Percentiles rank a stretch among this genome's conserved stretches.
These are phyloP conservation scores for Ornithoptera alexandrae DNA, from an alignment of 2,888 invertebrate species.

Conservation along the genomic window DNA sequence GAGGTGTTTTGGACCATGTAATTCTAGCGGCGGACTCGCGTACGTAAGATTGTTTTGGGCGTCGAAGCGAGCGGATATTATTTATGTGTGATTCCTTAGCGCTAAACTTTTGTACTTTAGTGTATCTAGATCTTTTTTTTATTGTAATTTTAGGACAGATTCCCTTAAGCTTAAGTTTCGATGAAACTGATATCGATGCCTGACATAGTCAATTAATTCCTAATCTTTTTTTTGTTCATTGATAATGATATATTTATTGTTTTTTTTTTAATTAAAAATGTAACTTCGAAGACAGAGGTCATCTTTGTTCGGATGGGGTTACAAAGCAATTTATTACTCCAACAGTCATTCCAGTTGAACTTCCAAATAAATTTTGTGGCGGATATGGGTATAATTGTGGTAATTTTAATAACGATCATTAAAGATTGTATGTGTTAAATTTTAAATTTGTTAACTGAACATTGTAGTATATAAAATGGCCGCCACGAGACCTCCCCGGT, in stretches of 20 bases:
- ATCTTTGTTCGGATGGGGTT: constrained; percentile 45
- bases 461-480: constrained; percentile 9
- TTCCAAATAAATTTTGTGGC: constrained; percentile 50
- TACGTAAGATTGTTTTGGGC: constrained; percentile 70
- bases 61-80: constrained; percentile 67
- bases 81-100: constrained; percentile 78
- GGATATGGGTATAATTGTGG: constrained; percentile 4
- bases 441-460: constrained; percentile 4
- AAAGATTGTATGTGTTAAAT: neutral
- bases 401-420: too few species aligned
- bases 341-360: constrained; percentile 68
- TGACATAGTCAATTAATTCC: constrained; percentile 32
- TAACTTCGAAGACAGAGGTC: constrained; percentile 47
- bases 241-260: constrained; percentile 36
- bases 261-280: constrained; percentile 34
- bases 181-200: constrained; percentile 45
- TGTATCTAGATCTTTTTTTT: constrained; percentile 55
- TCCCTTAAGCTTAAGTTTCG: constrained; percentile 38
- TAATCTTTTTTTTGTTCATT: constrained; percentile 34
- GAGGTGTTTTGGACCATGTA: constrained; percentile 59
- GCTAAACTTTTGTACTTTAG: constrained; percentile 58
- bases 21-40: constrained; percentile 52
- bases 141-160: constrained; percentile 33
- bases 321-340: constrained; percentile 47
- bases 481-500: constrained; percentile 28